Conservation (phyloP, 1,140 invertebrate genomes). For the Papilio polyxenes region DNA sequence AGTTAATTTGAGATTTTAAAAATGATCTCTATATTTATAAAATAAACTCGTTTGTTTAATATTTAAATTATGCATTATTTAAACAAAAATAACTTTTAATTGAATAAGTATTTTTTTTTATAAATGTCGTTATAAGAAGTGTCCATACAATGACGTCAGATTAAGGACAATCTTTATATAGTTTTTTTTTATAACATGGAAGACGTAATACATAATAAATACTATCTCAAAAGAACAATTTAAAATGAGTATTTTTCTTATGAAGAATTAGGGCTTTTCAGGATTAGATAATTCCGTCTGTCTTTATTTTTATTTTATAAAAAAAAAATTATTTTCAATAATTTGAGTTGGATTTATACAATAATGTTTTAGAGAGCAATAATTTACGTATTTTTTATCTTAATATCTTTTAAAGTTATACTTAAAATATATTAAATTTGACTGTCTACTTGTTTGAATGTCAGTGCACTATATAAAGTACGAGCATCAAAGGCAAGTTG, state of each 20-base stretch:
- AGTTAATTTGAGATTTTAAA: no score
- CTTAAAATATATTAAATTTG: background rate
- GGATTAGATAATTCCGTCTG: no score
- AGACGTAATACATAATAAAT: no score
- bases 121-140: background rate
- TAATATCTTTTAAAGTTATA: background rate
- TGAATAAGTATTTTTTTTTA: background rate
- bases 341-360: background rate
- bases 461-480: background rate
- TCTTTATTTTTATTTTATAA: no score
- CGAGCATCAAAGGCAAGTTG: background rate
- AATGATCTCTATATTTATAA: no score
- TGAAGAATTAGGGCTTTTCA: no score
- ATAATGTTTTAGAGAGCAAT: background rate
- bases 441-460: background rate
- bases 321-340: background rate
- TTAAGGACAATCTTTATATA: background rate
- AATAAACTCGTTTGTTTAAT: background rate
- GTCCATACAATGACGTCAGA: background rate
- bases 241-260: no score
- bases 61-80: constrained; percentile 4
- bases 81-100: background rate
- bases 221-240: no score
- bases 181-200: no score
- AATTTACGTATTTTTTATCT: background rate